Evolutionary conservation across 2,888 invertebrate species (phyloP).

Genomic region (Trissoscelio sp.): DNA sequence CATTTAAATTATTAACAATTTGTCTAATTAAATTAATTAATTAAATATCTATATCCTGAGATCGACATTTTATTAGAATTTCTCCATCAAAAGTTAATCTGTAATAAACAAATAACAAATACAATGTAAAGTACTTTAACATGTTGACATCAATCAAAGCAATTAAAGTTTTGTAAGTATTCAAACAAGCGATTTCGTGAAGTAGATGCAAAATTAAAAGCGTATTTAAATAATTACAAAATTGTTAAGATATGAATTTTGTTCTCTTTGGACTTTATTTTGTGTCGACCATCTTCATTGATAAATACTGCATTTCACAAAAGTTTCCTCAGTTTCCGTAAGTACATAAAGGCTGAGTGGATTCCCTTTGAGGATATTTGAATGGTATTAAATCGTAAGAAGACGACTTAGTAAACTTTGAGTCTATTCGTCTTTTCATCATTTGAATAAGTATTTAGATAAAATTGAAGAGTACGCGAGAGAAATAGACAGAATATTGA

Average conservation of each 20-base stretch:
- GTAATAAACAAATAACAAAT: neutral
- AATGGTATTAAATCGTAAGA: conserved; percentile 28
- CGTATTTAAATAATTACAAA: conserved; percentile 5
- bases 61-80: too few species aligned
- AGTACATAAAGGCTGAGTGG: conserved; percentile 18
- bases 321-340: conserved; percentile 23
- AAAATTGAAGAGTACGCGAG: neutral
- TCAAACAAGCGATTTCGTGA: neutral
- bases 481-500: neutral
- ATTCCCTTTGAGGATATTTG: conserved; percentile 28
- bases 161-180: conserved; percentile 2
- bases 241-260: conserved; percentile 5
- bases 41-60: too few species aligned
- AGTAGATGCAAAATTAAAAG: neutral
- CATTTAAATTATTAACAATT: too few species aligned
- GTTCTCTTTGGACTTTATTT: neutral
- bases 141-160: neutral
- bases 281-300: neutral
- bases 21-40: too few species aligned
- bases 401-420: conserved; percentile 23
- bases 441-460: conserved; percentile 2
- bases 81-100: too few species aligned
- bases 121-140: neutral
- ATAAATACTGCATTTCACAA: conserved; percentile 28
- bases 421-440: conserved; percentile 14